Evolutionary conservation across 2,888 invertebrate genomes (phyloP).

Genomic region (Amiota communis): DNA sequence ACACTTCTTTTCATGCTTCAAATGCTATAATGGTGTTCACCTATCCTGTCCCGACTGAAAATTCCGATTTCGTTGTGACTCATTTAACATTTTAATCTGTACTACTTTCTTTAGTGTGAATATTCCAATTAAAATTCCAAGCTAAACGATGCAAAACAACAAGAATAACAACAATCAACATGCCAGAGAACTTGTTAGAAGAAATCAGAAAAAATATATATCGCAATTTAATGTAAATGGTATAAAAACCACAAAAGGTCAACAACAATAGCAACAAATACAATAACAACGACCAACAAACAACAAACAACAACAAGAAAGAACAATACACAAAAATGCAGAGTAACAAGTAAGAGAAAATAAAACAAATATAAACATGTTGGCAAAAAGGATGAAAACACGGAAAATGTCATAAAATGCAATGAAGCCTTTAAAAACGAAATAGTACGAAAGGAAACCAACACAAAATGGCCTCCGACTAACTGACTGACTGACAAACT

Average conservation of each 20-base stretch:
- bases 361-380: constrained; percentile 6
- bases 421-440: constrained; percentile 54
- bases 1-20: neutral
- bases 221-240: constrained; percentile 59
- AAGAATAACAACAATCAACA: constrained; percentile 32
- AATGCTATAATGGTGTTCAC: too few relatives aligned
- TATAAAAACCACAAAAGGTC: constrained; percentile 55
- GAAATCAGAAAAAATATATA: constrained; percentile 27
- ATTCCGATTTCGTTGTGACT: neutral
- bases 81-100: constrained; percentile 55
- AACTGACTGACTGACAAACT: constrained; percentile 43
- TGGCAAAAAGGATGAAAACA: constrained; percentile 8
- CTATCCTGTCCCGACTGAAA: too few relatives aligned
- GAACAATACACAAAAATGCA: too few relatives aligned
- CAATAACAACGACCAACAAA: neutral
- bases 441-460: constrained; percentile 37
- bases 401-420: constrained; percentile 55
- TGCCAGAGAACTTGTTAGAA: neutral
- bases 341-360: neutral
- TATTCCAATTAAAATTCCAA: constrained; percentile 59
- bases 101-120: constrained; percentile 34
- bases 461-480: constrained; percentile 41
- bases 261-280: constrained; percentile 30
- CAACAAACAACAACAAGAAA: neutral
- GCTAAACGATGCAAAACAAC: constrained; percentile 44